These are phyloP conservation scores for Petrocephalus schoutedeni DNA, from an alignment of 2,797 vertebrate genomes.

Conservation along the genomic window DNA sequence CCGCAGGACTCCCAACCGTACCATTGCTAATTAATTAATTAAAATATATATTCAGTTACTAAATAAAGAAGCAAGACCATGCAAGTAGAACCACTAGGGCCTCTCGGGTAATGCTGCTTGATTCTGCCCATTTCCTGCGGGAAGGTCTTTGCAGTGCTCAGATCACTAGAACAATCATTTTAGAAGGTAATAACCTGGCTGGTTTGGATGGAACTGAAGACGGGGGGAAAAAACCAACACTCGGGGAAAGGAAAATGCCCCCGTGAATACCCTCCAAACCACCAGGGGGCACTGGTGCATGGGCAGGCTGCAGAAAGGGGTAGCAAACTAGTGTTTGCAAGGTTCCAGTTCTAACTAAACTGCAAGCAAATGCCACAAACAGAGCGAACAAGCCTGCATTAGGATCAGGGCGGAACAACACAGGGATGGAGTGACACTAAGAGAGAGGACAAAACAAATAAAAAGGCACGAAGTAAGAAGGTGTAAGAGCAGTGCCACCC, in stretches of 20 bases:
- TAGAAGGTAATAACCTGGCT: background rate
- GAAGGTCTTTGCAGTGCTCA: background rate
- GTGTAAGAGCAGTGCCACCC: background rate
- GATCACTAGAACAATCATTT: background rate
- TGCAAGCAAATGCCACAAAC: background rate
- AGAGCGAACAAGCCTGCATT: background rate
- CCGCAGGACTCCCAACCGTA: background rate
- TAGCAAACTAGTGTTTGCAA: background rate
- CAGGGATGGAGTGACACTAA: background rate
- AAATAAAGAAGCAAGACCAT: background rate
- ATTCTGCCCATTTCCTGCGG: background rate
- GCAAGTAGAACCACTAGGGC: background rate
- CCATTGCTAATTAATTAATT: background rate
- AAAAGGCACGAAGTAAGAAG: background rate
- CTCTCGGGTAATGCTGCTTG: background rate
- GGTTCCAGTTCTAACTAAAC: background rate
- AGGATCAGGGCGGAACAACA: background rate
- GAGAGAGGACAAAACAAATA: background rate
- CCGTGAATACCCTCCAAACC: background rate
- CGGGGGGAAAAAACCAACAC: background rate
- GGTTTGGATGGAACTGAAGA: background rate
- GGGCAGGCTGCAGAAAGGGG: background rate
- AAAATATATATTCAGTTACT: background rate
- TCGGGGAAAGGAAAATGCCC: background rate
- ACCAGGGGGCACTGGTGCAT: background rate